A percentile compares a stretch with the other conserved stretches of the same genome.
phyloP scores from a whole-genome alignment of 30 jellyfish, hydroid and myxozoan species.

The Morbakka virulenta region DNA sequence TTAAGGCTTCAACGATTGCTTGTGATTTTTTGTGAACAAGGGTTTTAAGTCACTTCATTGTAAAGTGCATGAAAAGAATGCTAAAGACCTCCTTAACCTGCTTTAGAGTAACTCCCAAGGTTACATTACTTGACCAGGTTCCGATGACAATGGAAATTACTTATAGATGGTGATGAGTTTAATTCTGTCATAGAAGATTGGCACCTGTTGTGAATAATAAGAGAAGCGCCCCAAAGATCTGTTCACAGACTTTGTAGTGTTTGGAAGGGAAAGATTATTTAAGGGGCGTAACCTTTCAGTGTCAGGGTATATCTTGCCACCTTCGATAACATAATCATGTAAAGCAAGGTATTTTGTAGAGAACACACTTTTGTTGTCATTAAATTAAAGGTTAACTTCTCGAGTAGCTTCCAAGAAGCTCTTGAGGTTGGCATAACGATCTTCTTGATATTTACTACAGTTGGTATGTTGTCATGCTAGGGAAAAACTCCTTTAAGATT shows the following conservation, averaged over 20 bases:
- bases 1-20: conserved; percentile 63
- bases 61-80: conserved; percentile 55
- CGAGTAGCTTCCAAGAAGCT: background rate
- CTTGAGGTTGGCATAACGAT: background rate
- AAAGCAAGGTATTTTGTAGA: background rate
- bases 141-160: background rate
- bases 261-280: background rate
- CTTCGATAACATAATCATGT: background rate
- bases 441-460: background rate
- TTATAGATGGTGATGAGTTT: background rate
- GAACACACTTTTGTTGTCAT: background rate
- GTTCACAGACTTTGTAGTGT: background rate
- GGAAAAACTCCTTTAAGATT: background rate
- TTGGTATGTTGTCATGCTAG: background rate
- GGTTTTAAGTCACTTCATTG: background rate
- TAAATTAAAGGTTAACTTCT: background rate
- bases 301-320: background rate
- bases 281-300: background rate
- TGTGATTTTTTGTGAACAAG: conserved; percentile 26
- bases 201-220: background rate
- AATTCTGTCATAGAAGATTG: background rate
- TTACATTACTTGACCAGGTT: too few species aligned
- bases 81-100: too few species aligned
- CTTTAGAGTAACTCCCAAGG: too few species aligned
- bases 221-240: background rate